A percentile compares a stretch with the other conserved stretches of the same genome.
These are phyloP conservation scores for Atlantisia rogersi DNA, from an alignment of 2,113 vertebrate genomes.

Conservation along the genomic window DNA sequence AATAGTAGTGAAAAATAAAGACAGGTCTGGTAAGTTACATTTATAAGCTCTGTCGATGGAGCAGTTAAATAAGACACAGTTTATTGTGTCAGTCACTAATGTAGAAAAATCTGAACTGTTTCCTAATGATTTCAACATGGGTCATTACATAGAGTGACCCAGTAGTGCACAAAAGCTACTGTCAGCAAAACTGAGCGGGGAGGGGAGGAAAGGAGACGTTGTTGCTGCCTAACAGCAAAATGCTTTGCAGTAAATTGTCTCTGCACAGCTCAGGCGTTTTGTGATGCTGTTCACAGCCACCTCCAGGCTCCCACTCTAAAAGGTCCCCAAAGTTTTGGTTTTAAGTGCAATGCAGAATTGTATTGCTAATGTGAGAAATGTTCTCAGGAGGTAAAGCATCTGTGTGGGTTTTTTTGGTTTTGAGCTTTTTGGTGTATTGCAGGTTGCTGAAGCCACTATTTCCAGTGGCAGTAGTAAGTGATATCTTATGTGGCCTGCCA, in stretches of 20 bases:
- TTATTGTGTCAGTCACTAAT: background rate
- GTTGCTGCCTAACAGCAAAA: background rate
- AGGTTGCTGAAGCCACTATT: background rate
- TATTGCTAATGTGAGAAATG: background rate
- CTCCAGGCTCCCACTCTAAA: background rate
- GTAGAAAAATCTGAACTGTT: background rate
- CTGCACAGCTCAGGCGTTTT: background rate
- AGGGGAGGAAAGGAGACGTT: background rate
- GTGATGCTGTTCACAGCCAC: background rate
- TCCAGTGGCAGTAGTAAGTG: background rate
- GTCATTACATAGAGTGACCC: background rate
- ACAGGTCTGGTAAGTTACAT: background rate
- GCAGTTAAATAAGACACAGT: background rate
- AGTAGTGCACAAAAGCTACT: background rate
- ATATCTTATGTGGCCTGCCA: accelerated
- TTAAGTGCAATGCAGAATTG: background rate
- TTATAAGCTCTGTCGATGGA: background rate
- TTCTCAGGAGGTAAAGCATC: background rate
- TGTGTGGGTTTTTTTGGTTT: background rate
- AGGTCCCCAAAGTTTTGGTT: background rate
- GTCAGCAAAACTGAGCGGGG: background rate
- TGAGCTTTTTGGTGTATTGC: background rate
- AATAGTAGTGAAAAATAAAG: background rate
- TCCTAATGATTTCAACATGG: background rate
- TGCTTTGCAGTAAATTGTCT: background rate